phyloP scores from a whole-genome alignment of 2,888 invertebrate species.

The Thymelicus acteon region DNA sequence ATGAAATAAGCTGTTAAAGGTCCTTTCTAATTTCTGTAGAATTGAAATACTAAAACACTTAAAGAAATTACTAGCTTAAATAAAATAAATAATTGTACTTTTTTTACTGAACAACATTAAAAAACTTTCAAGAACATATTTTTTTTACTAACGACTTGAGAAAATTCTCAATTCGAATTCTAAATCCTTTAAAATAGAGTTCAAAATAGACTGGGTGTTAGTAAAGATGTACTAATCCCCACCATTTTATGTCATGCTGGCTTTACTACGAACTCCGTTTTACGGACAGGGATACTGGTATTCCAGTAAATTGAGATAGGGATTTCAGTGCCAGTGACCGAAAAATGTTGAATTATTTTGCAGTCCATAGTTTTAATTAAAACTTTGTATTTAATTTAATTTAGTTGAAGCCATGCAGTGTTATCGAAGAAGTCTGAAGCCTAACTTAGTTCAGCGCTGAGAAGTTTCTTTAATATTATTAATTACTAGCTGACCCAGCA shows the following conservation, averaged over 20 bases:
- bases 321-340: slow-evolving; percentile 7
- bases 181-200: not conserved
- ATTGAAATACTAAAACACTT: too few relatives aligned
- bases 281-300: slow-evolving; percentile 6
- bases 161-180: not conserved
- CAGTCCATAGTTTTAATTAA: not conserved
- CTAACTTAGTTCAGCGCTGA: too few relatives aligned
- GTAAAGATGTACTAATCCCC: not conserved
- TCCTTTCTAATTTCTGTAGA: too few relatives aligned
- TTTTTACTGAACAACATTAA: too few relatives aligned
- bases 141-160: not conserved
- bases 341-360: slow-evolving; percentile 7
- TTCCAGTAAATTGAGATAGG: slow-evolving; percentile 7
- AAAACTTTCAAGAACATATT: too few relatives aligned
- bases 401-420: too few relatives aligned
- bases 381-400: not conserved
- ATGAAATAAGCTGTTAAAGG: too few relatives aligned
- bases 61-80: too few relatives aligned
- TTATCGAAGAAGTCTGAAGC: too few relatives aligned
- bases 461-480: too few relatives aligned
- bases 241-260: slow-evolving; percentile 3
- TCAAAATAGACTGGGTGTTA: not conserved
- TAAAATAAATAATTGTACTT: too few relatives aligned
- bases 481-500: too few relatives aligned
- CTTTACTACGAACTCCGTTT: slow-evolving; percentile 2